Conservation (phyloP, 2,113 vertebrate species). For the Parotia lawesii region DNA sequence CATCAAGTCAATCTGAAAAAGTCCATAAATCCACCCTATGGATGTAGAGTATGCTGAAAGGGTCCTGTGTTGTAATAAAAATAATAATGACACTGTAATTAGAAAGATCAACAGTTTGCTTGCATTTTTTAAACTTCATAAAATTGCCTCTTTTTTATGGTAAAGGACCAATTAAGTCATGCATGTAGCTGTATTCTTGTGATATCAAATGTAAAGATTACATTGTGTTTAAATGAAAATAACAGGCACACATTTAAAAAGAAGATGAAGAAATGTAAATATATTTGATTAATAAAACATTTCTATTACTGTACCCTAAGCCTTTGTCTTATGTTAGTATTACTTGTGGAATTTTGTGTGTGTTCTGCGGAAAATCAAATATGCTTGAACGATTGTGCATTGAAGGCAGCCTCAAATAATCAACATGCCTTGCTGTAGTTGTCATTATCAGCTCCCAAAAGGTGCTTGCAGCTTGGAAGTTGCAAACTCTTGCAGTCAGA, state of each 20-base stretch:
- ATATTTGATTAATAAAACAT: constrained; percentile 75
- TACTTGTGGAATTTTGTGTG: not conserved
- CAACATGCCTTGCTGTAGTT: not conserved
- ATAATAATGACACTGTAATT: not conserved
- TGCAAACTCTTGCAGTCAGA: not conserved
- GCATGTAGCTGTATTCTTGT: constrained; percentile 64
- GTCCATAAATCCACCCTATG: not conserved
- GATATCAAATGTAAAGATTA: constrained; percentile 52
- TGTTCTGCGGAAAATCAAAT: not conserved
- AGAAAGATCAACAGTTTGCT: constrained; percentile 29
- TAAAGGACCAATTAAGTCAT: constrained; percentile 65
- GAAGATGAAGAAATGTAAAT: constrained; percentile 67
- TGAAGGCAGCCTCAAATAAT: not conserved
- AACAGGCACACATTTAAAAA: constrained; percentile 54
- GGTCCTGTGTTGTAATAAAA: constrained; percentile 9
- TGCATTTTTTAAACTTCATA: constrained; percentile 36
- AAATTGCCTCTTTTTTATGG: constrained; percentile 42
- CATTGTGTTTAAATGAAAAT: constrained; percentile 63
- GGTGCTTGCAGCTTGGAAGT: not conserved
- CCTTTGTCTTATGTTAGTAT: not conserved
- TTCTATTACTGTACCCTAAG: constrained; percentile 37
- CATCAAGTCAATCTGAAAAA: not conserved
- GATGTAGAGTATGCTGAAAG: not conserved
- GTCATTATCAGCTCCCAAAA: not conserved
- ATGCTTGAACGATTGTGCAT: accelerated